Evolutionary conservation across 2,888 invertebrate species (phyloP), one percentile per base, ranked within the genome.

Genomic region (Heliconius hortense): DNA sequence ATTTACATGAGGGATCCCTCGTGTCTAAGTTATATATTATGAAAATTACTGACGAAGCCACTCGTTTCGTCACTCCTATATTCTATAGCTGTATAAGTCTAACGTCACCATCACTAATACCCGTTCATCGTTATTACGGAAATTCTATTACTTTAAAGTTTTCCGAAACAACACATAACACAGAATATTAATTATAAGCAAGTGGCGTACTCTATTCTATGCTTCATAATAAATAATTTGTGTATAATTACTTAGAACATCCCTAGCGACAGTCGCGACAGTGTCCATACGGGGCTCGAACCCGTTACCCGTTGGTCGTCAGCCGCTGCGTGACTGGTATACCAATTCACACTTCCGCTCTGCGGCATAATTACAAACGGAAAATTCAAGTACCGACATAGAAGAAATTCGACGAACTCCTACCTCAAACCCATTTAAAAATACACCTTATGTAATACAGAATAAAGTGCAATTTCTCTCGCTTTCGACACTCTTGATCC

Each of bases 301-400:
- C 83, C 93, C 93, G 93, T 93, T 93, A 93, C 82, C 77, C 85
- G 85, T 80, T 89, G 88, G 89, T 87, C 89, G 89, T 86, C 90
- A 88, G 83, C 89, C 88, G 84, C 86, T 83, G 81, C 93, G 93
- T 93, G 93, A 93, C 90, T 80, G 77, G 92, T 87, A 86, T 92
- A 85, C 87, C 87, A 92, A 93, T 89, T 87, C 89, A 79, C 79
- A 90, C 92, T 93, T 93, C 93, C 93, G 92, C 85, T 89, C 88
- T 83, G 82, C 85, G 86, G 87, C 88, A 90, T 90, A 89, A 92
- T 93, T 92, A 93, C 89, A 91, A 89, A 91, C 90, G 89, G 89
- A 90, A 90, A 92, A 92, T 88, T 90, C 89, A 91, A 91, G 86
- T 88, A 88, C 89, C 73, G 64, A 73, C 76, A 69, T 73, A 76